phyloP scores from a whole-genome alignment of 2,888 invertebrate species.

The Tholera decimalis region DNA sequence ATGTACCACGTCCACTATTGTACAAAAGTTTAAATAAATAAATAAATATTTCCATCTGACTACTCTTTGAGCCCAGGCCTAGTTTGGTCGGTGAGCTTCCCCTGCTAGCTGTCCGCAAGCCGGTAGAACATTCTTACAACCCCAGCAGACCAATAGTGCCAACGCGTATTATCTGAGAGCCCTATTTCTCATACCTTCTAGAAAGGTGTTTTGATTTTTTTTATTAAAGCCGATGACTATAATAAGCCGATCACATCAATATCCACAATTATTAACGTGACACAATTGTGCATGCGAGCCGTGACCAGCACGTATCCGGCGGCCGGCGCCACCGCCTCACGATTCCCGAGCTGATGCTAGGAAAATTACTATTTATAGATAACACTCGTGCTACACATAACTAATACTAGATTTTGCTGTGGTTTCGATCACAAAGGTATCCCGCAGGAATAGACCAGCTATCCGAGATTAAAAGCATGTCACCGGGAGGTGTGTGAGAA shows the following conservation, averaged over 20 bases:
- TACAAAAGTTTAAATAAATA: no score
- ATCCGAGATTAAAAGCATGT: not conserved
- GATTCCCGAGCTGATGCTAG: slow-evolving; percentile 17
- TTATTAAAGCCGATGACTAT: not conserved
- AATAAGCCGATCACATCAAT: not conserved
- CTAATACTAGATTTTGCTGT: not conserved
- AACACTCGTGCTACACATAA: not conserved
- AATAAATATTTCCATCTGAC: no score
- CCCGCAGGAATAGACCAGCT: not conserved
- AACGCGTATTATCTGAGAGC: not conserved
- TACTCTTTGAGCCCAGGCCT: no score
- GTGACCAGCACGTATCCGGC: slow-evolving; percentile 21
- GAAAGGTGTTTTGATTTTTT: no score
- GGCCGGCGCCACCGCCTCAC: slow-evolving; percentile 27
- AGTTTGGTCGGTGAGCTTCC: no score
- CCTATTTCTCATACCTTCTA: not conserved
- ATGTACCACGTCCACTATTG: no score
- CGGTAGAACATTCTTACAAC: no score
- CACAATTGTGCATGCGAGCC: slow-evolving; percentile 35
- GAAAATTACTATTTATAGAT: slow-evolving; percentile 34
- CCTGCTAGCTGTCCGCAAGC: no score
- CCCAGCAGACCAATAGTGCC: not conserved
- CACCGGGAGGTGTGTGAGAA: no score
- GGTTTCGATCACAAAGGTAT: not conserved
- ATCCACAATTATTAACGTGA: slow-evolving; percentile 21